Percentiles rank a stretch among this genome's conserved stretches.
These are phyloP conservation scores for Protaetia brevitarsis DNA, from an alignment of 1,140 invertebrate genomes.

Conservation along the genomic window DNA sequence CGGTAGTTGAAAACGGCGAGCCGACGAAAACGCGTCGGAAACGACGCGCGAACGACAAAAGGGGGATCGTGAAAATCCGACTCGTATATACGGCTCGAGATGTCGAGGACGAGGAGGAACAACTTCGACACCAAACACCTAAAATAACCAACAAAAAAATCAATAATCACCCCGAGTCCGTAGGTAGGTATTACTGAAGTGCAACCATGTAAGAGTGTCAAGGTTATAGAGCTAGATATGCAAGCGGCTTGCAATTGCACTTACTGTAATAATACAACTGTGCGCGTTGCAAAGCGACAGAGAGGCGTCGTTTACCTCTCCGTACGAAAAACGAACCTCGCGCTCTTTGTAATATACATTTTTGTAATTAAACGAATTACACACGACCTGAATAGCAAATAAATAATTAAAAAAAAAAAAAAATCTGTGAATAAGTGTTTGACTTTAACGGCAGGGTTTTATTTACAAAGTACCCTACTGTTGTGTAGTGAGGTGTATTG, in stretches of 20 bases:
- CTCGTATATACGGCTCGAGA: too few species aligned
- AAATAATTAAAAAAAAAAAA: too few species aligned
- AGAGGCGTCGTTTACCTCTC: not conserved
- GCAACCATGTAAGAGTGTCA: slow-evolving; percentile 44
- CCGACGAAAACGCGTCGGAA: too few species aligned
- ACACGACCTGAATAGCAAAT: too few species aligned
- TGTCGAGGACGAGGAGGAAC: not conserved
- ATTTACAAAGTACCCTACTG: too few species aligned
- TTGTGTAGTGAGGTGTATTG: too few species aligned
- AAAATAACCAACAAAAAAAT: slow-evolving; percentile 40
- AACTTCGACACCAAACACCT: slow-evolving; percentile 28
- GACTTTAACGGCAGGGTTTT: too few species aligned
- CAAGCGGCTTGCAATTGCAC: slow-evolving; percentile 44
- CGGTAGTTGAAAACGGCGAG: too few species aligned
- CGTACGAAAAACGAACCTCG: not conserved
- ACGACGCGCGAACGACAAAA: too few species aligned
- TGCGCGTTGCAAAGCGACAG: not conserved
- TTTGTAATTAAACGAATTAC: not conserved
- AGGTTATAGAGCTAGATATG: slow-evolving; percentile 39
- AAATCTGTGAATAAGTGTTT: too few species aligned
- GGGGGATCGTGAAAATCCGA: too few species aligned
- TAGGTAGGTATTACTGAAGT: slow-evolving; percentile 27
- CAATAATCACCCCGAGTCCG: slow-evolving; percentile 32
- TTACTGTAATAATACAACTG: slow-evolving; percentile 29
- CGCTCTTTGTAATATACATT: not conserved